phyloP scores from a whole-genome alignment of 2,888 invertebrate species.

The Drosophila ezoana region DNA sequence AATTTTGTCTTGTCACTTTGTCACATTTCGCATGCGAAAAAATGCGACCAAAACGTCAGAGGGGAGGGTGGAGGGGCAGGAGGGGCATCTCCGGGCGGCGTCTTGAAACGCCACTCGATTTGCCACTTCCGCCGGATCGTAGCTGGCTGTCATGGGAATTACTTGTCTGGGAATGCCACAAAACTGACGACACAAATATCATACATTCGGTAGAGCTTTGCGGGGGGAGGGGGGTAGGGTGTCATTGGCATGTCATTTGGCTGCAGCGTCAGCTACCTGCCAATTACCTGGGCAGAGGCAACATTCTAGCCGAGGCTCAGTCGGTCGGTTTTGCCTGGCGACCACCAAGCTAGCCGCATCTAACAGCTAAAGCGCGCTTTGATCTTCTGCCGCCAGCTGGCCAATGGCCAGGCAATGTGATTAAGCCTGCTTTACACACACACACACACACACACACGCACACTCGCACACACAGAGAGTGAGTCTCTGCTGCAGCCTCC shows the following conservation, averaged over 20 bases:
- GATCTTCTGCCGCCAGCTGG: slow-evolving; percentile 79
- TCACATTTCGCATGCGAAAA: slow-evolving; percentile 59
- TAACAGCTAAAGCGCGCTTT: slow-evolving; percentile 73
- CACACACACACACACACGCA: slow-evolving; percentile 23
- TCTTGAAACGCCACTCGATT: slow-evolving; percentile 82
- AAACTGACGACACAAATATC: slow-evolving; percentile 47
- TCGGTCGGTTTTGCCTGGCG: slow-evolving; percentile 35
- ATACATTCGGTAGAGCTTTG: slow-evolving; percentile 61
- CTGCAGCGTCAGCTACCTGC: slow-evolving; percentile 68
- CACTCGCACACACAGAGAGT: slow-evolving; percentile 16
- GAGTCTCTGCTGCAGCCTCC: slow-evolving; percentile 20
- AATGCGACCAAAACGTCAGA: slow-evolving; percentile 43
- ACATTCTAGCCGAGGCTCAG: slow-evolving; percentile 67
- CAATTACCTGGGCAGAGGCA: slow-evolving; percentile 65
- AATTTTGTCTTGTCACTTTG: slow-evolving; percentile 78
- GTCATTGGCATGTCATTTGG: slow-evolving; percentile 76
- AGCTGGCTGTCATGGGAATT: slow-evolving; percentile 74
- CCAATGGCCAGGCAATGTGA: slow-evolving; percentile 82
- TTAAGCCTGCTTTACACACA: slow-evolving; percentile 78
- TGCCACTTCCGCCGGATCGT: slow-evolving; percentile 77
- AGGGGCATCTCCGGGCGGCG: slow-evolving; percentile 47
- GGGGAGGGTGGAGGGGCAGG: too few relatives aligned
- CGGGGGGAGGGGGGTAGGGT: too few relatives aligned
- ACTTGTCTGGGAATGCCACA: slow-evolving; percentile 29
- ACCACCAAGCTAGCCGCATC: slow-evolving; percentile 77